Evolutionary conservation across 2,797 vertebrate genomes (phyloP).

Genomic region (Mallotus villosus): DNA sequence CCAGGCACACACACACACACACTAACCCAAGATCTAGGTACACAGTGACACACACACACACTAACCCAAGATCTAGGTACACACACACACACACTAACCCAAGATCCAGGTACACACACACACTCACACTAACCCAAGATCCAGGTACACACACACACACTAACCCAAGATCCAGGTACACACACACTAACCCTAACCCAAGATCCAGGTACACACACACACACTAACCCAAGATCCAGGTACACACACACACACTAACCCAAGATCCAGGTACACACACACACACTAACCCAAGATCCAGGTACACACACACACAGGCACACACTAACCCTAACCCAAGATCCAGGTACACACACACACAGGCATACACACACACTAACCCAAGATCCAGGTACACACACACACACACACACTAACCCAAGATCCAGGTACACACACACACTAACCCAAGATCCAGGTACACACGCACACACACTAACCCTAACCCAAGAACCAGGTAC

Average conservation of each 20-base stretch:
- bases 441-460: constrained; percentile 75
- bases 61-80: constrained; percentile 79
- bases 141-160: constrained; percentile 57
- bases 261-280: constrained; percentile 72
- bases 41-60: neutral
- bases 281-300: constrained; percentile 71
- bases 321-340: too few relatives aligned
- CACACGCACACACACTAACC: neutral
- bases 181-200: constrained; percentile 34
- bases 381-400: constrained; percentile 72
- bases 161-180: constrained; percentile 78
- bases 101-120: constrained; percentile 72
- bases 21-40: constrained; percentile 80
- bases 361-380: too few relatives aligned
- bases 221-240: constrained; percentile 75
- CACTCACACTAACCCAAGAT: constrained; percentile 70
- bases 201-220: constrained; percentile 70
- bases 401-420: too few relatives aligned
- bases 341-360: constrained; percentile 66
- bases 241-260: constrained; percentile 32
- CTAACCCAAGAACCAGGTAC: constrained; percentile 79
- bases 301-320: constrained; percentile 50
- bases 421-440: constrained; percentile 70
- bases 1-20: constrained; percentile 57
- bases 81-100: constrained; percentile 5